Base-by-base conservation (phyloP, 2,888 invertebrate species). In the Embidobia sp. region DNA sequence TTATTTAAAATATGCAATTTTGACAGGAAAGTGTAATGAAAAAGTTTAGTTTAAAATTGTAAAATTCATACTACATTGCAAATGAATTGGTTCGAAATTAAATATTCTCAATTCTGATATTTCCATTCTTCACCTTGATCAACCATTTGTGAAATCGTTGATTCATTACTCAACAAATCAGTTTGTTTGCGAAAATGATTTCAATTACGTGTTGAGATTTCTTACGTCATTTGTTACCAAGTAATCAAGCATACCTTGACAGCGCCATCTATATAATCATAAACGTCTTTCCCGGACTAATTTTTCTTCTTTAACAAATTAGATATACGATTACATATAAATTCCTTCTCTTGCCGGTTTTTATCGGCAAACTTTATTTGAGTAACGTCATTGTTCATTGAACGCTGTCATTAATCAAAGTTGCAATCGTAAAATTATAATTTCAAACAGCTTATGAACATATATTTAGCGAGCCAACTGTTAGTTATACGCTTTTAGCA, bases 391-490 rank as follows among this genome's bases (percentile, higher is more conserved):
- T 40, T 61, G 63, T 72, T 63, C 63, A 63, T 46, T 63, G 70
- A 61, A 10, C 53, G 63, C 0, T 15, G 53, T 22, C 61, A 63
- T 72, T 72, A 72, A 72, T 72, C 70, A 72, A 40, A 27, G 22
- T 15, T 16, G 53, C 53, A 63, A 46, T 72, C 70, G 61, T 72
- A 40, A 51, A 72, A 72, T 72, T 72, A 72, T 63, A 72, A 72
- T 72, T 72, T 31, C 46, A 53, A 51, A 46, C 70, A 29, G 46
- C 53, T 72, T 63, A 63, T 48, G 70, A 53, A 37, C 46, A 37
- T 72, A 55, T 37, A 40, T 63, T 72, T 55, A 72, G 29, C 53
- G 15, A 16, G 44, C 44, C 59, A 19, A 59, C 70, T 70, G 59
- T 70, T 70, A 70, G 44, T 70, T 61, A 44, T 44, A 70, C 61